Evolutionary conservation across 1,140 invertebrate genomes (phyloP).

Genomic region (Drosophila nigromelanica): DNA sequence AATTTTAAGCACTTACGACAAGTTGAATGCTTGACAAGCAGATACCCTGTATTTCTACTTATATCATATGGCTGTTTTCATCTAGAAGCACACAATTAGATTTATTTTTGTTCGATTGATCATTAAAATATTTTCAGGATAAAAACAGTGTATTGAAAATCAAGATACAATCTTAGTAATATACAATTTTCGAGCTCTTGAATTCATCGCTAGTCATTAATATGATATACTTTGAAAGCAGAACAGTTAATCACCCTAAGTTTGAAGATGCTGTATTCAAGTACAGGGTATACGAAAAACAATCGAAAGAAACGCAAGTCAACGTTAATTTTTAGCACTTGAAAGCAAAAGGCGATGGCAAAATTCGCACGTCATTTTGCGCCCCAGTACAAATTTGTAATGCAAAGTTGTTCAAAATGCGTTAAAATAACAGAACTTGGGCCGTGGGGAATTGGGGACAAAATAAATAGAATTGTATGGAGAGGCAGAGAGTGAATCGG

Average conservation of each 20-base stretch:
- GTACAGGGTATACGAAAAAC: constrained; percentile 9
- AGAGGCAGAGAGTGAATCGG: not conserved
- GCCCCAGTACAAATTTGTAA: constrained; percentile 62
- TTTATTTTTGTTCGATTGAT: too few species aligned
- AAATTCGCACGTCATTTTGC: constrained; percentile 69
- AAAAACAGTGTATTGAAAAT: too few species aligned
- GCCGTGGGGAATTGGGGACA: not conserved
- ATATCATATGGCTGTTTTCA: too few species aligned
- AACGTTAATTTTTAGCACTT: constrained; percentile 77
- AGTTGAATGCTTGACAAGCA: constrained; percentile 9
- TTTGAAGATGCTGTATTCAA: not conserved
- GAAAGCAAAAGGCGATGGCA: constrained; percentile 31
- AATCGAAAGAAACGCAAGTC: constrained; percentile 13
- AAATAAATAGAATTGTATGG: constrained; percentile 35
- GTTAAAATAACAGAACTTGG: constrained; percentile 54
- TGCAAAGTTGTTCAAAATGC: constrained; percentile 71
- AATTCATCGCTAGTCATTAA: too few species aligned
- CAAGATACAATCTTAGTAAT: too few species aligned
- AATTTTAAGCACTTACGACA: constrained; percentile 16
- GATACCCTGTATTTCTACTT: not conserved
- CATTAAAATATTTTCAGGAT: too few species aligned
- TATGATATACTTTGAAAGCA: too few species aligned
- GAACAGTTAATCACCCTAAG: too few species aligned
- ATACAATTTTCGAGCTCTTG: too few species aligned
- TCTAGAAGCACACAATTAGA: too few species aligned